A percentile compares a stretch with the other conserved stretches of the same genome.
These are phyloP conservation scores for Caenorhabditis becei DNA, from an alignment of 2,888 invertebrate genomes.

Conservation along the genomic window DNA sequence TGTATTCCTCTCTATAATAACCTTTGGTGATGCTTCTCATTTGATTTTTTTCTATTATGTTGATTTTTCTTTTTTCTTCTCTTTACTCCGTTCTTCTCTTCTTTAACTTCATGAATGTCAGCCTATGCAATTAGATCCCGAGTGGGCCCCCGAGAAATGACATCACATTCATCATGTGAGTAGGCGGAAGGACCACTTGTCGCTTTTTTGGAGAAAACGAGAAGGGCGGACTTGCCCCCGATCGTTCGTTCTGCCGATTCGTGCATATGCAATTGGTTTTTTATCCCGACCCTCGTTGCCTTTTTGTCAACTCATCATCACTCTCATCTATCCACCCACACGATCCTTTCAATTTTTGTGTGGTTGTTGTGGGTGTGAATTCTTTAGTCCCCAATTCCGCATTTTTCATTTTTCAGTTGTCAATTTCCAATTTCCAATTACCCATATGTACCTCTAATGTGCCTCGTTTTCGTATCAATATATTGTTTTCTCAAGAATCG, in stretches of 20 bases:
- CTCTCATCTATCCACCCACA: neutral
- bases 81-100: constrained; percentile 7
- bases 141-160: constrained; percentile 37
- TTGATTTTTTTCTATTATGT: neutral
- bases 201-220: constrained; percentile 4
- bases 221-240: neutral
- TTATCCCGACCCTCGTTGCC: neutral
- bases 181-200: constrained; percentile 57
- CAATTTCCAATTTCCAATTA: no score
- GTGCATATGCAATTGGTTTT: neutral
- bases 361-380: constrained; percentile 9
- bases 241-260: neutral
- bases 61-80: constrained; percentile 29
- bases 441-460: neutral
- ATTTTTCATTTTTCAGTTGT: no score
- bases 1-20: constrained; percentile 4
- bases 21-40: constrained; percentile 30
- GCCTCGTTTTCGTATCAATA: neutral
- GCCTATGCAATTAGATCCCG: constrained; percentile 52
- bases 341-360: neutral
- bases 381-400: constrained; percentile 12
- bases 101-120: constrained; percentile 28
- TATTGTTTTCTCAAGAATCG: neutral
- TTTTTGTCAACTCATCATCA: constrained; percentile 1
- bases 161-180: constrained; percentile 52